Conservation (phyloP, 2,113 vertebrate species). For the Anoplopoma fimbria region DNA sequence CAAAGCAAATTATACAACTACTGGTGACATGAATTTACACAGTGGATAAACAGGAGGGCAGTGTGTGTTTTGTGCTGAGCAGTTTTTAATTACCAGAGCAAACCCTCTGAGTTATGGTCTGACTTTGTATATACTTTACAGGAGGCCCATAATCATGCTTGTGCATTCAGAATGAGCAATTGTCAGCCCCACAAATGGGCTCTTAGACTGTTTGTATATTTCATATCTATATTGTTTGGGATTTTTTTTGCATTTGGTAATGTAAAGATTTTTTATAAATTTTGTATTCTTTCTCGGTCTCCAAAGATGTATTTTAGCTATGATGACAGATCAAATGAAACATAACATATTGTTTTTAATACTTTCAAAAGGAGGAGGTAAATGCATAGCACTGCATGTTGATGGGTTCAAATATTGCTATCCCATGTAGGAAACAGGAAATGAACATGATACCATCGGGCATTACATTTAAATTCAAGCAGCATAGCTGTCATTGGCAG, state of each 20-base stretch:
- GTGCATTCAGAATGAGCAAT: background rate
- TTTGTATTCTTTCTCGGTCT: background rate
- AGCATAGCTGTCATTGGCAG: background rate
- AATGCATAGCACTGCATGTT: background rate
- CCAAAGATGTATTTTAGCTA: background rate
- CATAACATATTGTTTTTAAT: background rate
- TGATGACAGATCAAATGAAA: background rate
- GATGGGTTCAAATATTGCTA: background rate
- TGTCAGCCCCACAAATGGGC: background rate
- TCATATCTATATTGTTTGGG: background rate
- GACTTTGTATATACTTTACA: background rate
- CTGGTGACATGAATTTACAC: slow-evolving; percentile 27
- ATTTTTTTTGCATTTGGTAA: background rate
- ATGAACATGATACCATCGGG: background rate
- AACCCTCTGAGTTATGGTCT: slow-evolving; percentile 16
- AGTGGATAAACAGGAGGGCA: slow-evolving; percentile 16
- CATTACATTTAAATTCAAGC: slow-evolving; percentile 6
- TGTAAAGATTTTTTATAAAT: background rate
- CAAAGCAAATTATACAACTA: slow-evolving; percentile 45
- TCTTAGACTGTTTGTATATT: background rate
- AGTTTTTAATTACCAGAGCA: slow-evolving; percentile 50
- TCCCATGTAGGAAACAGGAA: background rate
- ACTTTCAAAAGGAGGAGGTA: background rate
- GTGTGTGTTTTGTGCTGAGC: slow-evolving; percentile 23
- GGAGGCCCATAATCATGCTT: background rate